These are phyloP conservation scores for Microctenopoma steveboyesi DNA, from an alignment of 2,797 vertebrate genomes.

Conservation along the genomic window DNA sequence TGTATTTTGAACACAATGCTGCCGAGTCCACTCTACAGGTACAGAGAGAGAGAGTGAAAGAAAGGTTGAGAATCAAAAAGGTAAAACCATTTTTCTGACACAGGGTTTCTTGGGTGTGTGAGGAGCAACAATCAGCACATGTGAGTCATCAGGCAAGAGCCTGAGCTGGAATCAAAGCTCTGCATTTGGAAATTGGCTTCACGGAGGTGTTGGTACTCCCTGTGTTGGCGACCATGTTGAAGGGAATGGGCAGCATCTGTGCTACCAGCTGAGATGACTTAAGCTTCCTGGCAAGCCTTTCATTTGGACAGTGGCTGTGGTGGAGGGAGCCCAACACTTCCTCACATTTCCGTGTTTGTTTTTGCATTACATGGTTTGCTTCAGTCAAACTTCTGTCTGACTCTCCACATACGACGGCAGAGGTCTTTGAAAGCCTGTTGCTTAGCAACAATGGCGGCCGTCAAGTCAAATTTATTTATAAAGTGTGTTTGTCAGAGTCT, in stretches of 20 bases:
- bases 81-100: slow-evolving; percentile 13
- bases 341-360: slow-evolving; percentile 53
- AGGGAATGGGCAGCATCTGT: slow-evolving; percentile 53
- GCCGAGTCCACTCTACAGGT: slow-evolving; percentile 1
- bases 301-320: slow-evolving; percentile 41
- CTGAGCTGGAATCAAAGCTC: slow-evolving; percentile 51
- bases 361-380: slow-evolving; percentile 58
- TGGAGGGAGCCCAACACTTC: slow-evolving; percentile 42
- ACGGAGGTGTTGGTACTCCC: slow-evolving; percentile 37
- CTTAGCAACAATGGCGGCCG: slow-evolving; percentile 49
- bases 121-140: slow-evolving; percentile 8
- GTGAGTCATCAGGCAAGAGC: slow-evolving; percentile 35
- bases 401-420: slow-evolving; percentile 17
- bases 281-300: slow-evolving; percentile 52
- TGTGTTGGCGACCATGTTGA: slow-evolving; percentile 16
- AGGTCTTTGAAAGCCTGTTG: slow-evolving; percentile 43
- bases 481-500: slow-evolving; percentile 28
- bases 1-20: slow-evolving; percentile 22
- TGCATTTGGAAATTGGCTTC: slow-evolving; percentile 57
- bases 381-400: slow-evolving; percentile 54
- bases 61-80: slow-evolving; percentile 11
- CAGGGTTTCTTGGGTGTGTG: slow-evolving; percentile 11
- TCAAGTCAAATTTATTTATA: slow-evolving; percentile 36
- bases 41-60: background rate
- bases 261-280: slow-evolving; percentile 66